Conservation (phyloP, 2,113 vertebrate species). For the Hippocampus mohnikei region DNA sequence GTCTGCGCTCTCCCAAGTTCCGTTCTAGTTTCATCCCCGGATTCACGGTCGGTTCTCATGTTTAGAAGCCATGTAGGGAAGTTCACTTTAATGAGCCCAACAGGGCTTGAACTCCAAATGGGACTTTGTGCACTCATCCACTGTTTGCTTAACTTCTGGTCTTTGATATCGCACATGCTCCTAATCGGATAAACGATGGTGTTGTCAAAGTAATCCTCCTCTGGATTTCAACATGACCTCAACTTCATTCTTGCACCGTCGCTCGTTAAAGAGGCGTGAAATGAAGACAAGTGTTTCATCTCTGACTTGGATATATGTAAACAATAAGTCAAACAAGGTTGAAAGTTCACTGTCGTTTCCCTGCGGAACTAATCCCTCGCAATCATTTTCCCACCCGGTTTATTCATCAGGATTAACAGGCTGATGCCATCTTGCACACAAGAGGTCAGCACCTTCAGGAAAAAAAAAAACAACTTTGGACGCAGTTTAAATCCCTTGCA, state of each 20-base stretch:
- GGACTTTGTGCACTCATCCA: not conserved
- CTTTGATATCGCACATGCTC: constrained; percentile 5
- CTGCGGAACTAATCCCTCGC: not conserved
- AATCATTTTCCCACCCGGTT: not conserved
- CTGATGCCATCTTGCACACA: constrained; percentile 11
- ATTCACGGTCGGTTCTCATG: not conserved
- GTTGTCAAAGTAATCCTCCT: not conserved
- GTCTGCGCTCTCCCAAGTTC: not conserved
- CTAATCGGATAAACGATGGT: constrained; percentile 7
- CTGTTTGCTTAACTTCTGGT: constrained; percentile 42
- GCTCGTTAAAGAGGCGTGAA: constrained; percentile 11
- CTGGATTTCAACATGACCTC: constrained; percentile 8
- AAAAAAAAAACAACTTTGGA: constrained; percentile 3
- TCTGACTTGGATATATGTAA: constrained; percentile 13
- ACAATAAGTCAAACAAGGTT: constrained; percentile 6
- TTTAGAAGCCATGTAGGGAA: constrained; percentile 3
- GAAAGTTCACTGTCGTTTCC: constrained; percentile 5
- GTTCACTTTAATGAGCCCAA: not conserved
- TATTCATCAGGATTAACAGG: not conserved
- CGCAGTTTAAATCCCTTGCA: constrained; percentile 19
- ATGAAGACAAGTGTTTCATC: constrained; percentile 11
- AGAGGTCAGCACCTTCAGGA: constrained; percentile 26
- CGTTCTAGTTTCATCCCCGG: not conserved
- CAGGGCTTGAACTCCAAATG: not conserved
- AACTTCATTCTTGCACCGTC: not conserved